Evolutionary conservation across 2,113 vertebrate species (phyloP), one percentile per base, ranked within the genome.

Genomic region (Microtus richardsoni): DNA sequence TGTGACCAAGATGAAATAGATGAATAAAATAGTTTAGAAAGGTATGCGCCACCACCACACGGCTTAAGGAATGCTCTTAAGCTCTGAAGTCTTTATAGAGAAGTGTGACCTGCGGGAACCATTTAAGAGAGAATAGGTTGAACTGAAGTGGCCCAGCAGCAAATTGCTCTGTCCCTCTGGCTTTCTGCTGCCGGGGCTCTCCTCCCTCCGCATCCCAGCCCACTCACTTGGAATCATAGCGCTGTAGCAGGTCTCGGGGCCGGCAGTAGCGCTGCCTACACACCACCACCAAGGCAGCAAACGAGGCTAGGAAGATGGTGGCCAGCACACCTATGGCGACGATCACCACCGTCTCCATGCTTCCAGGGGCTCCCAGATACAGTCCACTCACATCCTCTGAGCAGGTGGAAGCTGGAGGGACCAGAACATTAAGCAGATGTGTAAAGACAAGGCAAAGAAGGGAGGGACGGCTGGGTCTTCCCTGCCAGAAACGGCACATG

Each of bases 331-430:
- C 99, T 3, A 99, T 99, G 97, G 99, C 99, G 88, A 99, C 99
- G 0, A 99, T 99, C 98, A 99, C 99, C 94, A 99, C 99, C 0
- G 99, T 99, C 98, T 99, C 99, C 99, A 99, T 99, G 98, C 97
- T 92, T 92, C 47, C 11, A 5, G 4, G 0, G 14, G 66, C 64
- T 83, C 80, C 52, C 3, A 7, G 49, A 52, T 60, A 11, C 71
- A 33, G 83, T 44, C 54, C 0, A 0, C 75, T 97, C 96, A 97
- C 96, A 97, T 96, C 28, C 88, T 89, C 79, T 1, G 2, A 26
- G 0, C 7, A 79, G 19, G 66, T 17, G 80, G 54, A 84, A 89
- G 88, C 87, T 78, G 78, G 66, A 84, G 84, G 74, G 82, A 92
- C 92, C 71, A 78, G 10, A 64, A 66, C 39, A 7, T 36, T 28